Percentiles rank a stretch among this genome's conserved stretches.
Evolutionary conservation across 2,797 vertebrate species (phyloP).

Genomic region (Pseudomugil tenellus): DNA sequence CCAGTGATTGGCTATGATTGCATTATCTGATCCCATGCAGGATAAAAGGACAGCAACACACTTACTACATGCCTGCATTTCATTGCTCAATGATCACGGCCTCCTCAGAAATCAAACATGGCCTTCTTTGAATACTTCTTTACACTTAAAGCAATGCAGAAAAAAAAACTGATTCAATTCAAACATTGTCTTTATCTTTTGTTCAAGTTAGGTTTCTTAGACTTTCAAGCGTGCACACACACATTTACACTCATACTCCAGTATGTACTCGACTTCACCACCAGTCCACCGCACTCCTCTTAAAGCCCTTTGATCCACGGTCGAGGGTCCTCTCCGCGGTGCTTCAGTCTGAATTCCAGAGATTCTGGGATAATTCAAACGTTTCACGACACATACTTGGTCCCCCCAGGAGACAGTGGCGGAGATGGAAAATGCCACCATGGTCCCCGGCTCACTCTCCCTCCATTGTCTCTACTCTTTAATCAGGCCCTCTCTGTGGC

Average conservation of each 20-base stretch:
- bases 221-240: conserved; percentile 40
- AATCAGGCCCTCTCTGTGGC: conserved; percentile 82
- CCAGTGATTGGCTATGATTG: conserved; percentile 75
- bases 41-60: conserved; percentile 66
- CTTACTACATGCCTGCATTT: conserved; percentile 56
- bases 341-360: conserved; percentile 84
- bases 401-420: conserved; percentile 77
- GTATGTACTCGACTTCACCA: conserved; percentile 69
- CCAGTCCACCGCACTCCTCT: conserved; percentile 76
- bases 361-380: conserved; percentile 86
- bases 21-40: conserved; percentile 72
- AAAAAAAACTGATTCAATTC: conserved; percentile 55
- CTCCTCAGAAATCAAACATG: conserved; percentile 64
- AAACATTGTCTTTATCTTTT: conserved; percentile 66
- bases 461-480: conserved; percentile 85
- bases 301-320: conserved; percentile 81
- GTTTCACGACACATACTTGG: conserved; percentile 81
- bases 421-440: conserved; percentile 82
- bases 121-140: conserved; percentile 44
- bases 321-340: conserved; percentile 80
- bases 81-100: conserved; percentile 51
- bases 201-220: conserved; percentile 41
- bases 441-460: conserved; percentile 75
- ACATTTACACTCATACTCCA: conserved; percentile 51
- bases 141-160: conserved; percentile 47